Evolutionary conservation across 2,113 vertebrate species (phyloP), one percentile per base, ranked within the genome.

Genomic region (Barnardius zonarius): DNA sequence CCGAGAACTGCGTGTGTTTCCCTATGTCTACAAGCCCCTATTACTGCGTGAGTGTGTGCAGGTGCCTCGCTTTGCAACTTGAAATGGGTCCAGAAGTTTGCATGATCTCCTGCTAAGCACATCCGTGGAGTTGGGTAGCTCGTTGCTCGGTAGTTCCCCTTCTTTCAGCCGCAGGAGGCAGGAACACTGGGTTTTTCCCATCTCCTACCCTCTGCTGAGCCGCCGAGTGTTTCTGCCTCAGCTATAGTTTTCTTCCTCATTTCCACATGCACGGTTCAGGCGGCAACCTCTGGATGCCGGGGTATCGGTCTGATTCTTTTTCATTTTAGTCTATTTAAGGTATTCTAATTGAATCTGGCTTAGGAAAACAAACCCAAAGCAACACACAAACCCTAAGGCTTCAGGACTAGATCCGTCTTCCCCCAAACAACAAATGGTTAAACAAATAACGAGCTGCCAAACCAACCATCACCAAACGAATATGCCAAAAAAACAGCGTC

Each of bases 1-100:
- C 64, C 14, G 68, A 66, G 49, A 41, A 51, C 89, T 41, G 86
- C 15, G 3, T 55, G 79, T 28, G 72, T 57, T 69, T 31, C 39
- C 33, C 55, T 19, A 3, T 2, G 19, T 30, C 57, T 77, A 59
- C 49, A 3, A 17, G 67, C 27, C 37, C 31, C 28, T 76, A 48
- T 61, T 25, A 17, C 67, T 23, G 69, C 17, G 15, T 19, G 83
- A 6, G 14, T 35, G 77, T 4, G 4, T 13, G 59, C 8, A 4
- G n/a, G 22, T 59, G 33, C 33, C 9, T 59, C 33, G 22, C 22
- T 35, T 25, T 17, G 84, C 80, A 64, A 93, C 85, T 83, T 61
- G 92, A 90, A 69, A 88, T 1, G 63, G 44, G 5, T 78, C 69
- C 80, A 82, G 83, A 93, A 96, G 95, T 97, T 97, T 95, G 88